Evolutionary conservation across 2,888 invertebrate genomes (phyloP).

Genomic region (Leptarthrus brevirostris): DNA sequence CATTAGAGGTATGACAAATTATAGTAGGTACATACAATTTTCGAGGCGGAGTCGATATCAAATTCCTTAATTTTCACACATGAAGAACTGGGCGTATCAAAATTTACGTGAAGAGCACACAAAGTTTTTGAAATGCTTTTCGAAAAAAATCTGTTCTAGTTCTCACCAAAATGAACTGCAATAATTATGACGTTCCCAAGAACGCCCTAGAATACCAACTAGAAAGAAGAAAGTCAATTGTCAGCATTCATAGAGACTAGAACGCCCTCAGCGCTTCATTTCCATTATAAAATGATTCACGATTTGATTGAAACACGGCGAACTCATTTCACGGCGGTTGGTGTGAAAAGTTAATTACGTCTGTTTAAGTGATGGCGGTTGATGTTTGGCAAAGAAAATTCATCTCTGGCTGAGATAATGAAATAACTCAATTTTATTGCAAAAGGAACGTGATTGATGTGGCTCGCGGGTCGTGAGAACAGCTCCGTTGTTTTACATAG

Average conservation of each 20-base stretch:
- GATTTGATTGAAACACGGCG: slow-evolving; percentile 45
- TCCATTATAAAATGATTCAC: slow-evolving; percentile 48
- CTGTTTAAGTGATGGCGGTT: slow-evolving; percentile 31
- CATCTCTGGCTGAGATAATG: slow-evolving; percentile 32
- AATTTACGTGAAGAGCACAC: no score
- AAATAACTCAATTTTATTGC: slow-evolving; percentile 42
- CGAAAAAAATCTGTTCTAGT: not conserved
- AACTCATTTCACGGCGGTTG: slow-evolving; percentile 41
- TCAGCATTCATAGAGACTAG: not conserved
- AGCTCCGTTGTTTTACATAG: not conserved
- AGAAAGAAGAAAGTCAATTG: not conserved
- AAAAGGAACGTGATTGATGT: slow-evolving; percentile 40
- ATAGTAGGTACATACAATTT: no score
- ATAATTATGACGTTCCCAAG: not conserved
- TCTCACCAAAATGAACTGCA: not conserved
- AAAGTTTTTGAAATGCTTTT: no score
- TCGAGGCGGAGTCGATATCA: no score
- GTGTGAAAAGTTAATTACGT: slow-evolving; percentile 50
- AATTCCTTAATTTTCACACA: no score
- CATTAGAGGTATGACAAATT: no score
- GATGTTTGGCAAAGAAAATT: slow-evolving; percentile 42
- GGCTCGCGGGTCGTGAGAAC: slow-evolving; percentile 35
- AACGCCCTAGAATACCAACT: no score
- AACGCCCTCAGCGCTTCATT: slow-evolving; percentile 39
- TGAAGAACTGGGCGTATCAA: no score